Evolutionary conservation across 2,888 invertebrate species (phyloP).

Genomic region (Xestobium rufovillosum): DNA sequence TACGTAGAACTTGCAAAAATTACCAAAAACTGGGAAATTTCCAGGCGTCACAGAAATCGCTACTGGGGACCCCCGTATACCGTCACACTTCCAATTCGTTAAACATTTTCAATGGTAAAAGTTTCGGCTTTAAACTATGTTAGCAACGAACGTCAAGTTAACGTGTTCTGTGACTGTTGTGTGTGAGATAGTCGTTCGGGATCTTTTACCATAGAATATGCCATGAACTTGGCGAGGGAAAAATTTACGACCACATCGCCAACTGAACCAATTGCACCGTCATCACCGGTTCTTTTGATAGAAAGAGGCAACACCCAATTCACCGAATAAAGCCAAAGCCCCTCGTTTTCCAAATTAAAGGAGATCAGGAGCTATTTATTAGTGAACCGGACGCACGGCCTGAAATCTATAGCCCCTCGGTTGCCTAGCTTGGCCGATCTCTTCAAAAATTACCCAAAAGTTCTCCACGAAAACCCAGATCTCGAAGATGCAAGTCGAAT

Average conservation of each 20-base stretch:
- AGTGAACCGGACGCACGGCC: conserved; percentile 66
- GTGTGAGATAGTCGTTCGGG: conserved; percentile 8
- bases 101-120: no score
- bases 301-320: conserved; percentile 40
- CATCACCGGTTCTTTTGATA: conserved; percentile 67
- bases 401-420: conserved; percentile 62
- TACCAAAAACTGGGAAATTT: no score
- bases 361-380: conserved; percentile 82
- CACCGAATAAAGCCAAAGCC: conserved; percentile 27
- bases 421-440: conserved; percentile 80
- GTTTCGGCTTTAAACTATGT: no score
- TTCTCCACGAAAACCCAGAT: conserved; percentile 63
- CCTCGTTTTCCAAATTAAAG: conserved; percentile 42
- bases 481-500: conserved; percentile 51
- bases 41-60: no score
- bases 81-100: no score
- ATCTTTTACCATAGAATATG: conserved; percentile 44
- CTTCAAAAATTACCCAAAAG: conserved; percentile 72
- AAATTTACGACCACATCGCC: conserved; percentile 41
- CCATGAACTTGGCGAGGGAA: conserved; percentile 52
- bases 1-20: no score
- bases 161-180: background rate
- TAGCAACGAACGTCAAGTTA: conserved; percentile 18
- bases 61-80: no score
- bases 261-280: conserved; percentile 60